These are phyloP conservation scores for Oophaga sylvatica DNA, from an alignment of 2,797 vertebrate species.

Conservation along the genomic window DNA sequence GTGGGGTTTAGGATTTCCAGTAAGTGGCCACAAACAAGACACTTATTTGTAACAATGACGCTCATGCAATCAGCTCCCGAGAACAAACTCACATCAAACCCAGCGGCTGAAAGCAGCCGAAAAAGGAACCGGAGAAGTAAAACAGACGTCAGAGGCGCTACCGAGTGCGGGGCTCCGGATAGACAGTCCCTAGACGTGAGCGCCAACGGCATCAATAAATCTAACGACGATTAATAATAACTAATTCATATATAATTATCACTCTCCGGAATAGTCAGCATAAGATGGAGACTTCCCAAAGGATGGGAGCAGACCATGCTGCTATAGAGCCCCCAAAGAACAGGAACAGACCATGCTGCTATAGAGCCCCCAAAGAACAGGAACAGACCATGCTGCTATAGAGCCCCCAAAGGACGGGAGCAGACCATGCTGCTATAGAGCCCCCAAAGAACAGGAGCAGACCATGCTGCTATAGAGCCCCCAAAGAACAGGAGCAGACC, in stretches of 20 bases:
- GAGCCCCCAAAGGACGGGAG: too few relatives aligned
- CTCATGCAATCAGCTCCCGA: background rate
- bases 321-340: too few relatives aligned
- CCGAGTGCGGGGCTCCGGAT: background rate
- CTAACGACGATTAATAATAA: background rate
- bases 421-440: too few relatives aligned
- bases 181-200: background rate
- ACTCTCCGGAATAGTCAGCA: background rate
- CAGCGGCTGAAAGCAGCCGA: background rate
- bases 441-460: too few relatives aligned
- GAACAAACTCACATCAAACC: background rate
- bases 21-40: conserved; percentile 55
- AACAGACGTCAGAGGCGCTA: background rate
- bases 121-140: background rate
- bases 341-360: background rate
- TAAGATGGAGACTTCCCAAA: background rate
- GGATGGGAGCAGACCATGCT: background rate
- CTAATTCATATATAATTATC: background rate
- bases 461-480: too few relatives aligned
- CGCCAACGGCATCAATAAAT: background rate
- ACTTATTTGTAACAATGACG: background rate
- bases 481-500: too few relatives aligned
- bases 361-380: background rate
- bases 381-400: background rate
- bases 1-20: conserved; percentile 51